A percentile compares a stretch with the other conserved stretches of the same genome.
Conservation (phyloP, 2,113 vertebrate species). For the Cephalopholis sonnerati region DNA sequence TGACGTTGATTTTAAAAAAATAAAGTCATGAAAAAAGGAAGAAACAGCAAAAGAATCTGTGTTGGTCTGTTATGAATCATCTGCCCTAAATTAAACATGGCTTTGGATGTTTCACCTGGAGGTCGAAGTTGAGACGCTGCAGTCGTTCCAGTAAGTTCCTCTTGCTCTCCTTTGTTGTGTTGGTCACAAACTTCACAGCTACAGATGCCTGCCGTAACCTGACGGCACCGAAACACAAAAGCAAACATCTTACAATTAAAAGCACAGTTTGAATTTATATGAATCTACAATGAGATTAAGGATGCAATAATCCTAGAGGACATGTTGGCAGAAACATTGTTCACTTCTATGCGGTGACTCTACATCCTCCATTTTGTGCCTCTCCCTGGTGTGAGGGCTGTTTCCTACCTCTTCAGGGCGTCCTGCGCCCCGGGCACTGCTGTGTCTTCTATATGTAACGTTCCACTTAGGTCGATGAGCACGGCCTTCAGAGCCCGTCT, state of each 20-base stretch:
- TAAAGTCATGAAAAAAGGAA: neutral
- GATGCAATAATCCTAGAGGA: too few relatives aligned
- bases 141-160: constrained; percentile 89
- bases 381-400: neutral
- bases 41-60: neutral
- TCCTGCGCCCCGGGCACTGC: constrained; percentile 94
- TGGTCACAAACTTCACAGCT: constrained; percentile 93
- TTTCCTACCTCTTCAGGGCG: constrained; percentile 90
- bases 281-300: neutral
- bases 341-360: neutral
- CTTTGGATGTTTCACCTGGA: constrained; percentile 81
- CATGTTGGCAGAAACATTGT: neutral
- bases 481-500: constrained; percentile 91
- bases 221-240: constrained; percentile 1
- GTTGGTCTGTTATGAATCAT: neutral
- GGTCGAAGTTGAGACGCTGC: constrained; percentile 88
- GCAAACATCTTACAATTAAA: neutral
- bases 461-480: constrained; percentile 96
- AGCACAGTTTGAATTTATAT: neutral
- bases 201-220: constrained; percentile 89
- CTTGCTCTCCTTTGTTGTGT: constrained; percentile 97
- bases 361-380: neutral
- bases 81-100: neutral
- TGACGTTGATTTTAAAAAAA: neutral
- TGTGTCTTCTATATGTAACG: constrained; percentile 93